Base-by-base conservation (phyloP, 2,888 invertebrate species). In the Acleris emargana region DNA sequence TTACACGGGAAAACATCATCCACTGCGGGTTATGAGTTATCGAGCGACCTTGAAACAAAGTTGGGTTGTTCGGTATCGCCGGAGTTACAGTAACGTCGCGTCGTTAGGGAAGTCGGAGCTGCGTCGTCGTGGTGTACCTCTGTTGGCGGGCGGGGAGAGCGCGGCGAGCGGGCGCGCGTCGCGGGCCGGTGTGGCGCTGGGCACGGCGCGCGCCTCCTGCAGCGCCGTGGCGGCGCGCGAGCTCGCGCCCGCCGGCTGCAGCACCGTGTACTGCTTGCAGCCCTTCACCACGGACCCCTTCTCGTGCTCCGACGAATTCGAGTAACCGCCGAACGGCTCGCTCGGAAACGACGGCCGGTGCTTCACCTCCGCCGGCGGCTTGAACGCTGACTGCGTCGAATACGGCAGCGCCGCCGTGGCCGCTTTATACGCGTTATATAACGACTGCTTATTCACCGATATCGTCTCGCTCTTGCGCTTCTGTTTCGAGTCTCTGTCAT, bases 201-300 rank as follows among this genome's bases (percentile, higher is more conserved):
- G 93, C 80, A 89, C 84, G n/a, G 94, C 85, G 72, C 94, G 93
- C 69, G 89, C 96, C 82, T 97, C 97, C 82, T 97, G 97, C 80
- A 97, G 93, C 22, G 96, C 97, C 47, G 96, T 96, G 55, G 97
- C 97, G 0, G 97, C 97, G 58, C 97, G 94, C 22, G 97, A 97
- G 4, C 96, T 96, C 0, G 95, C 94, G 38, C 95, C 96, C 13
- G 97, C 97, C 1, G 97, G 97, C 86, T 97, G 97, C 70, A 97
- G 91, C 73, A 97, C 97, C 68, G 97, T 97, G 82, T 97, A 97
- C 83, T 97, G 97, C 88, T 97, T 97, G 68, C 95, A 95, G 11
- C 89, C 93, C 69, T 86, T 90, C 69, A 83, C 80, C 63, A 80
- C 74, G 5, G 84, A 78, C 69, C 84, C 84, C 80, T 80, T 93